Base-by-base conservation (phyloP, 2,797 vertebrate genomes). In the Lerista edwardsae region DNA sequence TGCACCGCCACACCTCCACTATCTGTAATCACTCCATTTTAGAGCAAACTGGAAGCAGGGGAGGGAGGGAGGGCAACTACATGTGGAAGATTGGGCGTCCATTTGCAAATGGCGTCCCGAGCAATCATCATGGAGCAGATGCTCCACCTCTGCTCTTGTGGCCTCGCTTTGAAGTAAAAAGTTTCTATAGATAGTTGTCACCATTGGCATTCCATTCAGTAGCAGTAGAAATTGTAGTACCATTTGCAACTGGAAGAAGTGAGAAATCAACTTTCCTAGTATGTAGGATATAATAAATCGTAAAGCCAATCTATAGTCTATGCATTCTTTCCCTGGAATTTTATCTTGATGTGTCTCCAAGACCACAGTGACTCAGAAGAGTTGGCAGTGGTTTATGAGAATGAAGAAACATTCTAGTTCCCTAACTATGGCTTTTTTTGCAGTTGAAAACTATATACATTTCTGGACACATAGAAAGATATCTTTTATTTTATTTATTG, bases 321-420 rank as follows among this genome's bases (percentile, higher is more conserved):
- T 67, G 27, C 12, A 79, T 75, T 89, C 67, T 67, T 64, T 76
- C 83, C 23, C 10, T 10, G 47, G 75, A 65, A 73, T 91, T 88
- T 75, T 81, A 51, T 84, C 29, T 90, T 67, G 71, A 84, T 65
- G 39, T 84, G 23, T 71, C 47, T 59, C 82, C 82, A 59, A 39
- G 2, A 4, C 78, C 86, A 65, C 2, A 83, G n/a, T 87, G 2
- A 5, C 34, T 31, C 0, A 0, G 1, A 29, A 69, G 44, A 75
- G 34, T 9, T 80, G 80, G 34, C 5, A 75, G 55, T 80, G 84
- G 67, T 76, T 79, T 5, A 72, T 81, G 69, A 29, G 80, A 87
- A 83, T 36, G 19, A n/a, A 84, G 15, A 10, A 78, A 90, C 85
- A 78, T 88, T 87, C 59, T 71, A 39, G 77, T 91, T 92, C 91